A percentile compares a stretch with the other conserved stretches of the same genome.
These are phyloP conservation scores for Tilapia sparmanii DNA, from an alignment of 2,113 vertebrate genomes.

Conservation along the genomic window DNA sequence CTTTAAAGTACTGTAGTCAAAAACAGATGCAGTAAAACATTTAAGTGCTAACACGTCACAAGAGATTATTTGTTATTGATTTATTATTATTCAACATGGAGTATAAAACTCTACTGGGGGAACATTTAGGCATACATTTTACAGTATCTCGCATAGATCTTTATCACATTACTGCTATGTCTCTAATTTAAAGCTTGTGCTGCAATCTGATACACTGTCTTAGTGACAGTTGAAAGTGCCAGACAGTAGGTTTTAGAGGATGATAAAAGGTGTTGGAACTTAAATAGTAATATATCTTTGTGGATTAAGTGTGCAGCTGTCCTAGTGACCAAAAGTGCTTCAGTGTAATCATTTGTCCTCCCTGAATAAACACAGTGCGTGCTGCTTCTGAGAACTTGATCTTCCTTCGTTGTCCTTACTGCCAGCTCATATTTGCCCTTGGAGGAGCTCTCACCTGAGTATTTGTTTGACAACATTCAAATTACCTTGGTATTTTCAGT, in stretches of 20 bases:
- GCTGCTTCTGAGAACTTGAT: background rate
- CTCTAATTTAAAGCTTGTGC: background rate
- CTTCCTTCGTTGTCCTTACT: background rate
- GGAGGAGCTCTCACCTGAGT: conserved; percentile 4
- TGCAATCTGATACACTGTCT: background rate
- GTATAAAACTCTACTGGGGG: background rate
- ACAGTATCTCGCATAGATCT: fast-evolving
- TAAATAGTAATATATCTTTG: background rate
- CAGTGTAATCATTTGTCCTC: background rate
- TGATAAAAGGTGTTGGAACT: background rate
- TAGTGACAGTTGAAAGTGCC: background rate
- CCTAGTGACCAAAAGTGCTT: background rate
- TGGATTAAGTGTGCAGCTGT: background rate
- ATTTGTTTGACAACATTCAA: background rate
- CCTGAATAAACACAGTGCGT: background rate
- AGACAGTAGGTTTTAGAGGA: background rate
- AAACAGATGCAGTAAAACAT: background rate
- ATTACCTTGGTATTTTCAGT: background rate
- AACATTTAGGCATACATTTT: background rate
- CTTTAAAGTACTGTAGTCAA: background rate
- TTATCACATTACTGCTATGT: background rate
- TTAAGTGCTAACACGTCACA: background rate
- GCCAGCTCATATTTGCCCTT: conserved; percentile 28
- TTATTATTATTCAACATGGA: background rate
- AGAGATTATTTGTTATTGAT: background rate